Conservation (phyloP, 53 echinoderm and acorn worm species). For the Pentamera pediparva region DNA sequence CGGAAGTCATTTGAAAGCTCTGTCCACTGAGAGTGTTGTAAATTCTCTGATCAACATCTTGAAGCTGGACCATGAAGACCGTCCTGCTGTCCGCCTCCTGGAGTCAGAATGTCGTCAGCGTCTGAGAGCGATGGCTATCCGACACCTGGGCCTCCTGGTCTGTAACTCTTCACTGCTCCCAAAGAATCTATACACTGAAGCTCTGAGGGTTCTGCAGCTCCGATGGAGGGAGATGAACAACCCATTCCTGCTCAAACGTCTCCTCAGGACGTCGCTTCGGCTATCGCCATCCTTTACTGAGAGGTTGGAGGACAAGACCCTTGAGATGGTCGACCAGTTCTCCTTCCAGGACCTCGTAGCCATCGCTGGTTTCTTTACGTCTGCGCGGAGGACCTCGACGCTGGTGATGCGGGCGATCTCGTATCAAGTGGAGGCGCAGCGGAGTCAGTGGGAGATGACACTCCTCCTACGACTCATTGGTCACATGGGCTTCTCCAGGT, state of each 20-base stretch:
- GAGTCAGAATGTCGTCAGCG: constrained; percentile 55
- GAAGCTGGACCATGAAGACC: constrained; percentile 27
- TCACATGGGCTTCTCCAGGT: constrained; percentile 29
- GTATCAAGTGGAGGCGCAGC: constrained; percentile 43
- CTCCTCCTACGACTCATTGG: constrained; percentile 34
- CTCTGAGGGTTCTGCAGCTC: constrained; percentile 44
- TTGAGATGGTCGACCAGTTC: constrained; percentile 35
- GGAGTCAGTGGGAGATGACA: constrained; percentile 38
- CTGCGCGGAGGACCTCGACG: constrained; percentile 12
- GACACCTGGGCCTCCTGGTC: constrained; percentile 33
- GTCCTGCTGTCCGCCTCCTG: constrained; percentile 21
- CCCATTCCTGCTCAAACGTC: constrained; percentile 35
- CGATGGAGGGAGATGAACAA: constrained; percentile 53
- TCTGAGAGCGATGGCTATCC: constrained; percentile 41
- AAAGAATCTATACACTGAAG: constrained; percentile 35
- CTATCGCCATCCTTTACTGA: constrained; percentile 46
- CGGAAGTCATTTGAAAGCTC: constrained; percentile 1
- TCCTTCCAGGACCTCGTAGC: constrained; percentile 31
- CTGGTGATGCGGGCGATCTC: constrained; percentile 46
- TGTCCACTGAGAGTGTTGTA: constrained; percentile 45
- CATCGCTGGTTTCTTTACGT: constrained; percentile 28
- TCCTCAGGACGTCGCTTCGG: constrained; percentile 37
- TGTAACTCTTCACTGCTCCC: constrained; percentile 29
- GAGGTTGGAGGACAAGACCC: constrained; percentile 51
- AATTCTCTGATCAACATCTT: constrained; percentile 41